Evolutionary conservation across 1,140 invertebrate species (phyloP).

Genomic region (Helicoverpa armigera): DNA sequence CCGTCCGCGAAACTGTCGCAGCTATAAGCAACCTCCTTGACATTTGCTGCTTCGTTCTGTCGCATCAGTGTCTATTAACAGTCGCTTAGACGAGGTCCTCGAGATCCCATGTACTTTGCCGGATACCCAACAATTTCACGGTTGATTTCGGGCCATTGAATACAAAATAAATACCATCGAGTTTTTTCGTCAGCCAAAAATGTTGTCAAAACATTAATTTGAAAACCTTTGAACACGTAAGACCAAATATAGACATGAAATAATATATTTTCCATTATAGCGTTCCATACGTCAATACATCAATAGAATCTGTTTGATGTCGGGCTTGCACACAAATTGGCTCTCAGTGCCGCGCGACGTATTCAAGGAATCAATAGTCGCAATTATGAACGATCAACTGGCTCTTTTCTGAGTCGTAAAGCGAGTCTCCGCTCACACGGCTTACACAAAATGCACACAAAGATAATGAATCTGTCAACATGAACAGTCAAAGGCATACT

Average conservation of each 20-base stretch:
- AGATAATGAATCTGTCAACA: slow-evolving; percentile 56
- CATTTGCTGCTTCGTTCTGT: slow-evolving; percentile 35
- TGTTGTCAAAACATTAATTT: slow-evolving; percentile 1
- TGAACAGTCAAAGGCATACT: slow-evolving; percentile 33
- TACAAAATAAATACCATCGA: not conserved
- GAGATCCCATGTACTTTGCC: not conserved
- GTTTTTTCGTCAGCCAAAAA: not conserved
- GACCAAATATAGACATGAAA: slow-evolving; percentile 22
- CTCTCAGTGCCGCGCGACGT: not conserved
- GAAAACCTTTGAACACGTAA: not conserved
- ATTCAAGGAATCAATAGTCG: slow-evolving; percentile 42
- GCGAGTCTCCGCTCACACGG: not conserved
- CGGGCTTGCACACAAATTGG: slow-evolving; percentile 16
- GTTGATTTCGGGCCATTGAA: too few species aligned
- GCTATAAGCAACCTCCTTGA: slow-evolving; percentile 24
- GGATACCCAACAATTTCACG: too few species aligned
- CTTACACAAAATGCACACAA: slow-evolving; percentile 40
- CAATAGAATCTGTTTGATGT: slow-evolving; percentile 3
- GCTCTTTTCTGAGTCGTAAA: slow-evolving; percentile 7
- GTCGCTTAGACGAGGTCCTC: not conserved
- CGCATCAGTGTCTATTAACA: slow-evolving; percentile 46
- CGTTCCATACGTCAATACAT: not conserved
- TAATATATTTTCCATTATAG: not conserved
- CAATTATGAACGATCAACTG: slow-evolving; percentile 40
- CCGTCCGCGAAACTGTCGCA: slow-evolving; percentile 3